These are phyloP conservation scores for Ranitomeya variabilis DNA, from an alignment of 2,113 vertebrate species.

Conservation along the genomic window DNA sequence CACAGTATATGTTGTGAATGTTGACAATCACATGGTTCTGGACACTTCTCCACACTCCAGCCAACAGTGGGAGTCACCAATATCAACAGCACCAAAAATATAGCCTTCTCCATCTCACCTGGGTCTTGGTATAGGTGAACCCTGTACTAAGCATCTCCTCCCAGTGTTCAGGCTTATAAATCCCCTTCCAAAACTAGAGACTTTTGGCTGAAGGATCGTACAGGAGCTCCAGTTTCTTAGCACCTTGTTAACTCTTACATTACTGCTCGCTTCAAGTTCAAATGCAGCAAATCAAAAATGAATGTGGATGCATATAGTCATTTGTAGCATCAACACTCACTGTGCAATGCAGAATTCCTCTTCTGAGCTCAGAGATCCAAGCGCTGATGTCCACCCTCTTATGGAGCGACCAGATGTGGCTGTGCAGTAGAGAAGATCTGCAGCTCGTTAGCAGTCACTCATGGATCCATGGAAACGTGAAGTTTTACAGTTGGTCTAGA, in stretches of 20 bases:
- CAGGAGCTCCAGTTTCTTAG: not conserved
- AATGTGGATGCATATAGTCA: not conserved
- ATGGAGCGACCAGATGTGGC: slow-evolving; percentile 23
- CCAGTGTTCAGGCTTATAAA: not conserved
- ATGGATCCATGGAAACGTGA: not conserved
- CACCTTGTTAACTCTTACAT: slow-evolving; percentile 30
- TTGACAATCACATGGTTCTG: slow-evolving; percentile 90
- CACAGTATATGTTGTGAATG: slow-evolving; percentile 87
- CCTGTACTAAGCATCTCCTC: slow-evolving; percentile 44
- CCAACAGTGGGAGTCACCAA: slow-evolving; percentile 65
- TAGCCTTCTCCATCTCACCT: slow-evolving; percentile 50
- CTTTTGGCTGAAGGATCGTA: not conserved
- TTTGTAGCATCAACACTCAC: slow-evolving; percentile 28
- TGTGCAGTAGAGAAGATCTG: not conserved
- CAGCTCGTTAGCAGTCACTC: not conserved
- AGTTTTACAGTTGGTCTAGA: slow-evolving; percentile 59
- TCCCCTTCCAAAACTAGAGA: not conserved
- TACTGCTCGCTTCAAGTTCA: not conserved
- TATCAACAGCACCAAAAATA: slow-evolving; percentile 62
- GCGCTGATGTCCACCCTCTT: slow-evolving; percentile 3
- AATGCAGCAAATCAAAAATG: not conserved
- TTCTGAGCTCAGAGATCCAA: not conserved
- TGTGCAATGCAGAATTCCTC: slow-evolving; percentile 9
- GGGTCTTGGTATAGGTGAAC: slow-evolving; percentile 16
- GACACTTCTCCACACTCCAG: slow-evolving; percentile 77